phyloP scores from a whole-genome alignment of 1,140 invertebrate species.

The Centruroides vittatus region DNA sequence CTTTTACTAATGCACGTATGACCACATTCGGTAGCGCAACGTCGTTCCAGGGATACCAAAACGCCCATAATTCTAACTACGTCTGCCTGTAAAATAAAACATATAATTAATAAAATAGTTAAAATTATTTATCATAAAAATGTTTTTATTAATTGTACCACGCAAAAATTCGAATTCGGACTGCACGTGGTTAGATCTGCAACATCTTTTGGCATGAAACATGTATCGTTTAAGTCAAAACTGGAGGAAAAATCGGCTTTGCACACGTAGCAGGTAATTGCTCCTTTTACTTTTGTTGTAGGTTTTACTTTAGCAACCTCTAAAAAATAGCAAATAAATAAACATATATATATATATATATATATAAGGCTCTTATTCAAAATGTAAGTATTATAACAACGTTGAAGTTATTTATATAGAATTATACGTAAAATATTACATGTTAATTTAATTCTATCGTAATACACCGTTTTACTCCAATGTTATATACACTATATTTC shows the following conservation, averaged over 20 bases:
- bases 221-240: not conserved
- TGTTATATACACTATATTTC: too few species aligned
- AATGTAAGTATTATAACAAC: too few species aligned
- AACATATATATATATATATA: too few species aligned
- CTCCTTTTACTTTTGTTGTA: not conserved
- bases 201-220: not conserved
- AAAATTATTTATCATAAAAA: too few species aligned
- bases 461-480: too few species aligned
- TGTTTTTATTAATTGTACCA: not conserved
- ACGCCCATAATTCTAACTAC: not conserved
- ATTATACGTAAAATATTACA: too few species aligned
- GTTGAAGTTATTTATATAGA: too few species aligned
- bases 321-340: too few species aligned
- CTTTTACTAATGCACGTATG: not conserved
- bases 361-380: too few species aligned
- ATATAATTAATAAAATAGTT: too few species aligned
- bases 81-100: not conserved
- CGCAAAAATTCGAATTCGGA: not conserved
- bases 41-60: not conserved
- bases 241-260: not conserved
- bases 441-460: too few species aligned
- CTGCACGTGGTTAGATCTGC: not conserved
- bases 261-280: not conserved
- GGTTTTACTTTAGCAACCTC: not conserved
- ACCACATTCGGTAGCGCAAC: not conserved